phyloP scores from a whole-genome alignment of 2,113 vertebrate species.

The Hydropotes inermis region DNA sequence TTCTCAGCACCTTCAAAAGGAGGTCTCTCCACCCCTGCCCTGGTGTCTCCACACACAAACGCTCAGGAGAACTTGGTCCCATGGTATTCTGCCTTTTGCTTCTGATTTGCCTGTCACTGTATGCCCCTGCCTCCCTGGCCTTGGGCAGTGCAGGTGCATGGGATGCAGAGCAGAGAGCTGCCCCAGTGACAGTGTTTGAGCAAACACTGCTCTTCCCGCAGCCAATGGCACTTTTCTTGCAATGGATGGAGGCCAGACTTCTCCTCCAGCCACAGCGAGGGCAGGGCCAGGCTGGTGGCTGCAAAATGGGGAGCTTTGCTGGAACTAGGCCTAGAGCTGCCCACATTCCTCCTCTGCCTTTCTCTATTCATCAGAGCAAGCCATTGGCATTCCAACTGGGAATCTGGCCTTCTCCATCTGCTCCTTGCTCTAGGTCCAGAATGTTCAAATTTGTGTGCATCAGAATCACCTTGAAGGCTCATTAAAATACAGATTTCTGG shows the following conservation, averaged over 20 bases:
- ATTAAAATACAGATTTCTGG: background rate
- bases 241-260: background rate
- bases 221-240: background rate
- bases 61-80: background rate
- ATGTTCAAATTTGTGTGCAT: background rate
- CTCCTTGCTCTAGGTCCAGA: background rate
- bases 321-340: background rate
- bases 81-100: background rate
- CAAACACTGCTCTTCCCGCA: background rate
- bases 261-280: background rate
- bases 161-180: background rate
- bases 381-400: background rate
- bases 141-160: background rate
- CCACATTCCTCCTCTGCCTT: background rate
- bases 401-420: background rate
- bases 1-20: background rate
- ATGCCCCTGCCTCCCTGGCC: background rate
- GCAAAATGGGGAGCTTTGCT: background rate
- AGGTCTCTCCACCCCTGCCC: background rate
- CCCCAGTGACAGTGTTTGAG: background rate
- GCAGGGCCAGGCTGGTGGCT: background rate
- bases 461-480: background rate
- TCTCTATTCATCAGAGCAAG: background rate
- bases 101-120: background rate
- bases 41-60: background rate